Evolutionary conservation across 2,113 vertebrate genomes (phyloP), one percentile per base, ranked within the genome.

Genomic region (Cyanoramphus novaezelandiae): DNA sequence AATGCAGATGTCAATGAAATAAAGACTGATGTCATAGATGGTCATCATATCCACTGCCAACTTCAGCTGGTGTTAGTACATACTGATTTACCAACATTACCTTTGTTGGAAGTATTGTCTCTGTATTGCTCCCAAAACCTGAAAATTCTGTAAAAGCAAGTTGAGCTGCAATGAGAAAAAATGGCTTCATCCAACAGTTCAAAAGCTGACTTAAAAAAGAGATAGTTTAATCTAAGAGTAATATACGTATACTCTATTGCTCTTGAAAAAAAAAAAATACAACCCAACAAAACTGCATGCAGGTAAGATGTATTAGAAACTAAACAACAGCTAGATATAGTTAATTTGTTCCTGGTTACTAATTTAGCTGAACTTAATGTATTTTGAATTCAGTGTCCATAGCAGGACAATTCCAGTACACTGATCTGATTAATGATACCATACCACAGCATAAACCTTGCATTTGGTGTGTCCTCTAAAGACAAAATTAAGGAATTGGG

Each of bases 11-110:
- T n/a, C 43, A 79, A 23, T 49, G 37, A 41, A 91, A 21, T 69
- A 31, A 76, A 86, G 13, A 37, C 18, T 59, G 59, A 23, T 62
- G 37, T 43, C 39, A 44, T 19, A 78, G 14, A 17, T 0, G 0
- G 12, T 35, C 52, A 69, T 44, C 14, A 17, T 35, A 72, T 16
- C 33, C 37, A 37, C 31, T 60, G n/a, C 12, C 69, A 83, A 25
- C 53, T 83, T 70, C 11, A 4, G 14, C 37, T 59, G 39, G 3
- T 37, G 16, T 68, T 50, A 72, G 11, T 29, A 64, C 11, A 23
- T 10, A 46, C 8, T 27, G 33, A 79, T 79, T 88, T 75, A 79
- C 47, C 33, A 59, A 9, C 44, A 16, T 1, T 8, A 44, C 5
- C 35, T 69, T 77, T 44, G 37, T 12, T 24, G 20, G 25, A 81